phyloP scores from a whole-genome alignment of 1,140 invertebrate genomes.

The Scaptomyza pallida region DNA sequence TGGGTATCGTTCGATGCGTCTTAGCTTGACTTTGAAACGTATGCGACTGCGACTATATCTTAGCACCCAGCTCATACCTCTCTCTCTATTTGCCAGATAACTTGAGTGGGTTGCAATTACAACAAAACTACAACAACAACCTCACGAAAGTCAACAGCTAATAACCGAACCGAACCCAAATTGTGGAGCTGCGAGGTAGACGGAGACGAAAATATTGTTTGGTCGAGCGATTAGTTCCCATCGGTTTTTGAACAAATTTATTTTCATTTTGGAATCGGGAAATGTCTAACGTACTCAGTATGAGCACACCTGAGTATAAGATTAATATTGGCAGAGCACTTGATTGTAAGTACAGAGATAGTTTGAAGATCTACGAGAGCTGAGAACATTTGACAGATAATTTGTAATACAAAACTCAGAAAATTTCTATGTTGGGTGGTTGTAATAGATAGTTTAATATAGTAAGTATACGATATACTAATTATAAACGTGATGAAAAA shows the following conservation, averaged over 20 bases:
- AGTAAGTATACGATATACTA: no score
- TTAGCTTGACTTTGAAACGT: slow-evolving; percentile 18
- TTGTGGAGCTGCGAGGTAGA: neutral
- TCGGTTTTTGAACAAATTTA: neutral
- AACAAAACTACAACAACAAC: neutral
- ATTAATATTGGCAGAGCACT: neutral
- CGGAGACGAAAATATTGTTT: neutral
- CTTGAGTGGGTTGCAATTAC: neutral
- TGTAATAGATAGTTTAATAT: no score
- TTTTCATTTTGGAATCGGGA: neutral
- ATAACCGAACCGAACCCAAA: neutral
- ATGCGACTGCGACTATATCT: slow-evolving; percentile 9
- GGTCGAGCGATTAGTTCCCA: neutral
- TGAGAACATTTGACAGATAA: neutral
- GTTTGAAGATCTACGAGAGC: neutral
- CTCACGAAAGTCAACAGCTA: neutral
- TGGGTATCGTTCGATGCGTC: slow-evolving; percentile 1
- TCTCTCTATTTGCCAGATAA: neutral
- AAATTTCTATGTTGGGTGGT: no score
- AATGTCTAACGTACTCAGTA: neutral
- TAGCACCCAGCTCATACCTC: slow-evolving; percentile 5
- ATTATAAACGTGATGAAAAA: no score
- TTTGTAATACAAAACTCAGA: neutral
- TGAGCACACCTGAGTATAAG: neutral
- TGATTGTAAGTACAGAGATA: slow-evolving; percentile 4